Percentiles rank a stretch among this genome's conserved stretches.
These are phyloP conservation scores for Heliconius cydno DNA, from an alignment of 2,888 invertebrate genomes.

Conservation along the genomic window DNA sequence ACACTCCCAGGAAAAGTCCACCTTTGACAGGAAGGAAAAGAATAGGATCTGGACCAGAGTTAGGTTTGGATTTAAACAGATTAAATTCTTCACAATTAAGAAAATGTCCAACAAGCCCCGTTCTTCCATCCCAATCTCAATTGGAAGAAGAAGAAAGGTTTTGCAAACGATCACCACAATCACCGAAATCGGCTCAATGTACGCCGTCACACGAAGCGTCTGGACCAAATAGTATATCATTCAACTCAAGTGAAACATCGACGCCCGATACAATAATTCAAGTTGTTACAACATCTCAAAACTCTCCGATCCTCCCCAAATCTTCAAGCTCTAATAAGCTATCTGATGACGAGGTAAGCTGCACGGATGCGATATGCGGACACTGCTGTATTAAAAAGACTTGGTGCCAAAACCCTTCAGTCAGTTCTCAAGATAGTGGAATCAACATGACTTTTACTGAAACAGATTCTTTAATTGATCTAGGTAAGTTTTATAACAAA, in stretches of 20 bases:
- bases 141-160: conserved; percentile 68
- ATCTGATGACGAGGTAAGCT: conserved; percentile 83
- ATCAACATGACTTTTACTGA: conserved; percentile 90
- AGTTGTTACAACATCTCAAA: conserved; percentile 70
- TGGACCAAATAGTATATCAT: conserved; percentile 76
- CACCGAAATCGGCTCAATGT: conserved; percentile 75
- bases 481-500: conserved; percentile 62
- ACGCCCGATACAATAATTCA: conserved; percentile 81
- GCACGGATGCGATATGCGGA: conserved; percentile 74
- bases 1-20: conserved; percentile 71
- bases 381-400: conserved; percentile 81
- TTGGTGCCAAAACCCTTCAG: conserved; percentile 86
- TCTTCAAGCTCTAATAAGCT: conserved; percentile 82
- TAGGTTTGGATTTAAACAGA: conserved; percentile 70
- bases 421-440: conserved; percentile 90
- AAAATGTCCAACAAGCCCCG: conserved; percentile 79
- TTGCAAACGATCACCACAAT: conserved; percentile 68
- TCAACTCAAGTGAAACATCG: conserved; percentile 81
- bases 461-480: conserved; percentile 83
- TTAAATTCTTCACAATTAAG: conserved; percentile 59
- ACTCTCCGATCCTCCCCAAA: conserved; percentile 76
- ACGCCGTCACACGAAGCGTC: conserved; percentile 76
- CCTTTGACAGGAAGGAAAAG: conserved; percentile 73
- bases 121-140: conserved; percentile 66
- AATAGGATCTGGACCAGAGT: conserved; percentile 75